phyloP scores from a whole-genome alignment of 2,888 invertebrate species.

The Drosophila buzzatii region DNA sequence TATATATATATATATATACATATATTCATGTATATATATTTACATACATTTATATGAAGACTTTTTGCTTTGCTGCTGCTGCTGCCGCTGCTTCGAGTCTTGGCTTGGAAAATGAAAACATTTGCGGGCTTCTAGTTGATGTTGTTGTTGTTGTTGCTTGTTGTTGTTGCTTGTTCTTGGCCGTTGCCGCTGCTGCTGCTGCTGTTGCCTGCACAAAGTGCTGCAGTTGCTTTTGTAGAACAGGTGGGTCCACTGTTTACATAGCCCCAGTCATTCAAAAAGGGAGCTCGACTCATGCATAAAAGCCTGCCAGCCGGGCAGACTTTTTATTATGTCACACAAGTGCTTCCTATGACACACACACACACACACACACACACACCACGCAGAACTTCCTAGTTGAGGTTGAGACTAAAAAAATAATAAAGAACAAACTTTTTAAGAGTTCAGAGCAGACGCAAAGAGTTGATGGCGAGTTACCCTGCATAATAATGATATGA shows the following conservation, averaged over 20 bases:
- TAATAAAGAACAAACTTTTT: conserved; percentile 18
- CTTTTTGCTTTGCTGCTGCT: conserved; percentile 27
- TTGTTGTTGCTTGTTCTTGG: conserved; percentile 24
- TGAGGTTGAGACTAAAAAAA: conserved; percentile 39
- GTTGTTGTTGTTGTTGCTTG: conserved; percentile 25
- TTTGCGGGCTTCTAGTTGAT: conserved; percentile 57
- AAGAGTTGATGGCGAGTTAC: neutral
- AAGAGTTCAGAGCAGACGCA: neutral
- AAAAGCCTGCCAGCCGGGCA: conserved; percentile 41
- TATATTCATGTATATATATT: neutral
- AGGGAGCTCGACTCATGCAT: conserved; percentile 20
- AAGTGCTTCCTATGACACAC: conserved; percentile 76
- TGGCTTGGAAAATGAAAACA: conserved; percentile 67
- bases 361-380: conserved; percentile 61
- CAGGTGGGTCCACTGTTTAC: conserved; percentile 52
- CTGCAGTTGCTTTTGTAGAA: conserved; percentile 40
- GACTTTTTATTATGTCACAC: conserved; percentile 77
- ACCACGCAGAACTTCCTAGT: conserved; percentile 64
- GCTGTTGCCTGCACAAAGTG: conserved; percentile 51
- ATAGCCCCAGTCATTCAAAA: conserved; percentile 23
- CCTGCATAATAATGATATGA: too few relatives aligned
- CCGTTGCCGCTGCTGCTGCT: neutral
- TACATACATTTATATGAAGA: conserved; percentile 20
- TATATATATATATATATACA: neutral
- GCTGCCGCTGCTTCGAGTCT: conserved; percentile 22